Conservation (phyloP, 1,140 invertebrate genomes). For the Lordiphosa stackelbergi region DNA sequence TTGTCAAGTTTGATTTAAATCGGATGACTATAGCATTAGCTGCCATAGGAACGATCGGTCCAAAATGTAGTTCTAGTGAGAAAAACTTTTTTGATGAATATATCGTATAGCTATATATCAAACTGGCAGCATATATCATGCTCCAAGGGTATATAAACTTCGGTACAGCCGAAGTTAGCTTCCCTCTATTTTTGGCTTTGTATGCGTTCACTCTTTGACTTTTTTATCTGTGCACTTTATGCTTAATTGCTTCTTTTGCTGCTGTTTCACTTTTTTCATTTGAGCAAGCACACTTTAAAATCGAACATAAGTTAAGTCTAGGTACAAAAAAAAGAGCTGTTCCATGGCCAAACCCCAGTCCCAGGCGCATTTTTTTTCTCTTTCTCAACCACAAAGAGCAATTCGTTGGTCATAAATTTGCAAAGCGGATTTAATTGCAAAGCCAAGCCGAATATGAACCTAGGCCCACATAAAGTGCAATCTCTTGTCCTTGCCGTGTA, state of each 20-base stretch:
- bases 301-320: slow-evolving; percentile 44
- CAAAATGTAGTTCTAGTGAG: too few relatives aligned
- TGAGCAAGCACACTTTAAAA: slow-evolving; percentile 31
- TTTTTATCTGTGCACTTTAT: slow-evolving; percentile 46
- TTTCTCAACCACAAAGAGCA: slow-evolving; percentile 48
- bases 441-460: slow-evolving; percentile 15
- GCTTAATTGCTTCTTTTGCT: slow-evolving; percentile 52
- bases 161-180: too few relatives aligned
- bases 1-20: too few relatives aligned
- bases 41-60: too few relatives aligned
- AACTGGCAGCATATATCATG: too few relatives aligned
- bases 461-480: slow-evolving; percentile 31
- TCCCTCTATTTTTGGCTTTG: slow-evolving; percentile 24
- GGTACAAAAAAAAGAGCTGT: slow-evolving; percentile 6
- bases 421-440: slow-evolving; percentile 50
- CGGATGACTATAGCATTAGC: too few relatives aligned
- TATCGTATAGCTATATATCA: too few relatives aligned
- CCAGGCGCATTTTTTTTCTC: slow-evolving; percentile 32
- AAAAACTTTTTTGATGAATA: too few relatives aligned
- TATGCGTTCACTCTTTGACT: slow-evolving; percentile 36
- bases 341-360: slow-evolving; percentile 11
- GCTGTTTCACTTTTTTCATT: slow-evolving; percentile 27
- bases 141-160: too few relatives aligned
- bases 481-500: slow-evolving; percentile 30
- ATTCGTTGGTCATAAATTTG: slow-evolving; percentile 57